These are phyloP conservation scores for Polypterus bichir DNA, from an alignment of 2,113 vertebrate genomes.

Conservation along the genomic window DNA sequence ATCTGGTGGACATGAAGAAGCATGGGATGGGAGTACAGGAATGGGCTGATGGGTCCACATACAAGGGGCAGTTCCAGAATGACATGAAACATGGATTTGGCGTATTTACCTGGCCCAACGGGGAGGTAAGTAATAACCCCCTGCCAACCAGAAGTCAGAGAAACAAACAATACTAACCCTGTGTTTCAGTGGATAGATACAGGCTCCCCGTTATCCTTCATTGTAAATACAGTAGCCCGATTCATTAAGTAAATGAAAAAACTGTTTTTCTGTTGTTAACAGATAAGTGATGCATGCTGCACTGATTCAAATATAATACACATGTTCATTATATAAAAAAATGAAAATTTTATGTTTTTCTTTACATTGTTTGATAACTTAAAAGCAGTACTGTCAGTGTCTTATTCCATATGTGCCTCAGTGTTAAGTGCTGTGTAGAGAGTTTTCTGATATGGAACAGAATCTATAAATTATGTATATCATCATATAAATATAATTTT, in stretches of 20 bases:
- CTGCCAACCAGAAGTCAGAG: too few species aligned
- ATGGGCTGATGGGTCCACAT: slow-evolving; percentile 57
- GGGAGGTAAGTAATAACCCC: slow-evolving; percentile 51
- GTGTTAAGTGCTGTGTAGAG: too few species aligned
- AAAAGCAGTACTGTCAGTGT: too few species aligned
- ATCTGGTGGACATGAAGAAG: neutral
- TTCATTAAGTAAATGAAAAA: slow-evolving; percentile 6
- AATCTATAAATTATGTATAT: too few species aligned
- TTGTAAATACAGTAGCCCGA: neutral
- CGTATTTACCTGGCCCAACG: slow-evolving; percentile 56
- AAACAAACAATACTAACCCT: too few species aligned
- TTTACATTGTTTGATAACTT: too few species aligned
- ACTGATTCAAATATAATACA: slow-evolving; percentile 5
- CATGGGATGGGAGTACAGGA: slow-evolving; percentile 28
- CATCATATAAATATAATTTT: too few species aligned
- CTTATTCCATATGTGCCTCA: too few species aligned
- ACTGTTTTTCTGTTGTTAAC: slow-evolving; percentile 13
- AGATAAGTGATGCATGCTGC: slow-evolving; percentile 8
- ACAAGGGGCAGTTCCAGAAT: slow-evolving; percentile 50
- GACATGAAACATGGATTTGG: slow-evolving; percentile 60
- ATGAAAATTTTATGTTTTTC: too few species aligned
- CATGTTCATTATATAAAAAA: neutral
- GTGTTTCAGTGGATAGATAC: neutral
- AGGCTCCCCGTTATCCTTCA: neutral
- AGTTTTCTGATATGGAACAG: too few species aligned